Percentiles rank a stretch among this genome's conserved stretches.
phyloP scores from a whole-genome alignment of 2,797 vertebrate genomes.

The Diceros bicornis region DNA sequence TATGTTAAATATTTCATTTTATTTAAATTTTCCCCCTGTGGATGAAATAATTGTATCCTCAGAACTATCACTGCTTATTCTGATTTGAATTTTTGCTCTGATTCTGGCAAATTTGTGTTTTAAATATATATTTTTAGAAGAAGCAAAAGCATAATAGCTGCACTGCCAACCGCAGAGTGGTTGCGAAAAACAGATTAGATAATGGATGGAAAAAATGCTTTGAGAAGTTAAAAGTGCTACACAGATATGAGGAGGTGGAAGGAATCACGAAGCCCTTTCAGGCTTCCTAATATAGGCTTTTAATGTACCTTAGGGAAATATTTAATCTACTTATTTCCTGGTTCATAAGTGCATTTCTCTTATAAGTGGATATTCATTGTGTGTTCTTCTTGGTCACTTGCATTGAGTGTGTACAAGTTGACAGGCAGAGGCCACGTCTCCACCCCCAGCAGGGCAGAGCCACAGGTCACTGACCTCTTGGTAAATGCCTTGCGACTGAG shows the following conservation, averaged over 20 bases:
- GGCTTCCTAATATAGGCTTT: not conserved
- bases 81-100: constrained; percentile 48
- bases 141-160: constrained; percentile 30
- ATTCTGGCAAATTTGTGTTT: constrained; percentile 22
- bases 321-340: constrained; percentile 24
- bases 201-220: not conserved
- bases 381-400: not conserved
- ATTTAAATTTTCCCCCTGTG: constrained; percentile 49
- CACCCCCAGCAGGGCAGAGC: not conserved
- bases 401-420: not conserved
- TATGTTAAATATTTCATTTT: constrained; percentile 67
- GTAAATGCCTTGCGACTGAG: not conserved
- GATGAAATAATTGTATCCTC: not conserved
- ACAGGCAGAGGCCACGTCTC: not conserved
- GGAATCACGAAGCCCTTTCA: constrained; percentile 24
- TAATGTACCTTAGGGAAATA: constrained; percentile 26
- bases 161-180: not conserved
- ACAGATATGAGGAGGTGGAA: not conserved
- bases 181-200: constrained; percentile 58
- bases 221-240: not conserved
- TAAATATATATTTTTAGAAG: constrained; percentile 67
- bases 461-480: not conserved
- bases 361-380: not conserved
- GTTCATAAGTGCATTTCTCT: not conserved
- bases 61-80: constrained; percentile 12